These are phyloP conservation scores for Phoenicopterus ruber DNA, from an alignment of 2,113 vertebrate species.

Conservation along the genomic window DNA sequence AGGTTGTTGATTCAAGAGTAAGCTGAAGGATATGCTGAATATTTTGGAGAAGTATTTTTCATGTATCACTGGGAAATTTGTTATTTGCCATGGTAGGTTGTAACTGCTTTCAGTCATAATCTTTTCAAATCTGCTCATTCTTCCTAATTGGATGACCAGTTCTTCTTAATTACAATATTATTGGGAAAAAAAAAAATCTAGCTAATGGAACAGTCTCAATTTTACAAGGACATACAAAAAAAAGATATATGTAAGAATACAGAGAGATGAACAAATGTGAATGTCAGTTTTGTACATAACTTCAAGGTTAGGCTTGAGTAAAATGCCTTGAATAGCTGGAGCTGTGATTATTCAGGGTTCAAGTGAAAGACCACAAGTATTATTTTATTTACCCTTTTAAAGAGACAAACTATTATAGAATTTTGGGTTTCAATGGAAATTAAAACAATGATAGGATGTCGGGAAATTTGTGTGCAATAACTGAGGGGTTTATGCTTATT, in stretches of 20 bases:
- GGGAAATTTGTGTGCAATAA: neutral
- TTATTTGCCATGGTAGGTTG: neutral
- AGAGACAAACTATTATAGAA: neutral
- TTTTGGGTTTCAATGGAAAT: neutral
- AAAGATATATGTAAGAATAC: neutral
- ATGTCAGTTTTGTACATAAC: neutral
- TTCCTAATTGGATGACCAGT: neutral
- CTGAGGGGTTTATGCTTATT: neutral
- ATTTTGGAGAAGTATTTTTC: neutral
- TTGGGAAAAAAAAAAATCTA: neutral
- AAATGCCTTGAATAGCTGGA: neutral
- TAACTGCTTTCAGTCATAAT: neutral
- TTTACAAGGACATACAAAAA: neutral
- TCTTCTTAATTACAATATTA: neutral
- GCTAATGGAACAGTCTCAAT: neutral
- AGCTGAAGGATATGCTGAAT: neutral
- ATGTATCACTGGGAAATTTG: neutral
- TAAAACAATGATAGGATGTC: neutral
- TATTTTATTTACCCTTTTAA: neutral
- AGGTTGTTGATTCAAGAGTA: neutral
- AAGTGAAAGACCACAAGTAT: neutral
- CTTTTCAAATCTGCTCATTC: neutral
- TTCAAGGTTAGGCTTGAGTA: neutral
- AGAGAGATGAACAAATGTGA: neutral
- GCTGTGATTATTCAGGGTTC: neutral